Conservation (phyloP, 2,888 invertebrate genomes). For the Drosophila helvetica region DNA sequence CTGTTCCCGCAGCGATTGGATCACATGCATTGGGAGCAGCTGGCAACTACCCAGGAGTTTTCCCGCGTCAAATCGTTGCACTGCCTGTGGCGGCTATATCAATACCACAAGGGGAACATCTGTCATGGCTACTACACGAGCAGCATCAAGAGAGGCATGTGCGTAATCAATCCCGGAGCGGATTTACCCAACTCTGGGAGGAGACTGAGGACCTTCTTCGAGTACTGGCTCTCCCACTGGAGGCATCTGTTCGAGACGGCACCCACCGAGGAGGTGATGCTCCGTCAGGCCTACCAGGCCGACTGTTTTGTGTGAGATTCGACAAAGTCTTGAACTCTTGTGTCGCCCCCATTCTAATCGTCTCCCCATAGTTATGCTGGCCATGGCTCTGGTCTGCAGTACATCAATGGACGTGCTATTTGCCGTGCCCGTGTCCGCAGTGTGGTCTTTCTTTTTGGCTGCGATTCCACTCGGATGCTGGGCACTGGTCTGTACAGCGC, state of each 20-base stretch:
- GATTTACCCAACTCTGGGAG: slow-evolving; percentile 84
- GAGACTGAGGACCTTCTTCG: slow-evolving; percentile 84
- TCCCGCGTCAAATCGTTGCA: slow-evolving; percentile 82
- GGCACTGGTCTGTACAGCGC: slow-evolving; percentile 84
- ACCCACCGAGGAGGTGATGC: slow-evolving; percentile 85
- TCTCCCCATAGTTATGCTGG: slow-evolving; percentile 86
- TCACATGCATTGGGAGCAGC: slow-evolving; percentile 83
- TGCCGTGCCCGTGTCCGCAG: slow-evolving; percentile 85
- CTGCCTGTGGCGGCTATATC: slow-evolving; percentile 77
- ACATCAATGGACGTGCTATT: slow-evolving; percentile 85
- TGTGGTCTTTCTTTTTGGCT: slow-evolving; percentile 88
- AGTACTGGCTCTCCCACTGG: slow-evolving; percentile 85
- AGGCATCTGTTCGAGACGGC: slow-evolving; percentile 83
- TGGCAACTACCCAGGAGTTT: slow-evolving; percentile 81
- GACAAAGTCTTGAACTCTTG: slow-evolving; percentile 7
- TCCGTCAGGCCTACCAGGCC: slow-evolving; percentile 84
- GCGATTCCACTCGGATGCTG: slow-evolving; percentile 85
- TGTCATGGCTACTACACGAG: slow-evolving; percentile 78
- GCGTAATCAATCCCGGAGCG: slow-evolving; percentile 82
- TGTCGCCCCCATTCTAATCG: slow-evolving; percentile 4
- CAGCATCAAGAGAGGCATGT: slow-evolving; percentile 71
- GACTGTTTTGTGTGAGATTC: slow-evolving; percentile 86
- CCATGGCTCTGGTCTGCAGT: slow-evolving; percentile 88
- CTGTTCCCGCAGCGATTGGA: slow-evolving; percentile 74
- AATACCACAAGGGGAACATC: slow-evolving; percentile 71